Percentiles rank a stretch among this genome's conserved stretches.
Evolutionary conservation across 1,140 invertebrate species (phyloP).

Genomic region (Scaptomyza montana): DNA sequence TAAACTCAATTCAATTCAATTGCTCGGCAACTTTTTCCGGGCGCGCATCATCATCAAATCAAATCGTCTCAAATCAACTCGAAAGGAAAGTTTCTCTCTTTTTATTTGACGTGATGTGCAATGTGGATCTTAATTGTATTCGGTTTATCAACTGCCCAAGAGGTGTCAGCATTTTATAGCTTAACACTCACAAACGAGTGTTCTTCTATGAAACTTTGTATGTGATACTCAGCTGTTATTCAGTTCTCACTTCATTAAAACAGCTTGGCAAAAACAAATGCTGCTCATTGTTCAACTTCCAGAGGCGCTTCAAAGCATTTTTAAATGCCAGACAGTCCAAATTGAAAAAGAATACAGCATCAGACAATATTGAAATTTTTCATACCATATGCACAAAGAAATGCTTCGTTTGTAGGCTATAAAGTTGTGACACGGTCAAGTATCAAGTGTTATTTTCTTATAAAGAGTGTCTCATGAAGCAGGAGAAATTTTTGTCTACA

Average conservation of each 20-base stretch:
- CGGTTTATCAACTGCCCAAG: slow-evolving; percentile 18
- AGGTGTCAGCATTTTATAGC: slow-evolving; percentile 68
- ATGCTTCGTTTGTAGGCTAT: background rate
- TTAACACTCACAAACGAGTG: slow-evolving; percentile 16
- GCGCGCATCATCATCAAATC: slow-evolving; percentile 50
- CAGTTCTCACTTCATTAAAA: slow-evolving; percentile 18
- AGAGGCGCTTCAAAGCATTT: background rate
- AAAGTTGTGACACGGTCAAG: background rate
- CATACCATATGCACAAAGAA: background rate
- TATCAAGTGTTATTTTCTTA: too few species aligned
- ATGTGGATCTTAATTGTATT: slow-evolving; percentile 45
- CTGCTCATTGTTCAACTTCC: slow-evolving; percentile 7
- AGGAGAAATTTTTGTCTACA: too few species aligned
- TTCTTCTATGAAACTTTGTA: background rate
- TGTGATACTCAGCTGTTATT: background rate
- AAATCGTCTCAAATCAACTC: slow-evolving; percentile 60
- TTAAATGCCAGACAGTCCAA: background rate
- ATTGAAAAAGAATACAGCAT: background rate
- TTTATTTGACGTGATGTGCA: slow-evolving; percentile 36
- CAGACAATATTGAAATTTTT: background rate
- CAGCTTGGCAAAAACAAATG: slow-evolving; percentile 19
- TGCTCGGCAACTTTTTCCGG: slow-evolving; percentile 60
- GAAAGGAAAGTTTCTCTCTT: slow-evolving; percentile 71
- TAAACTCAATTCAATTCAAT: slow-evolving; percentile 64
- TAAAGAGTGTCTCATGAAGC: too few species aligned